These are phyloP conservation scores for Melanargia galathea DNA, from an alignment of 2,888 invertebrate genomes.

Conservation along the genomic window DNA sequence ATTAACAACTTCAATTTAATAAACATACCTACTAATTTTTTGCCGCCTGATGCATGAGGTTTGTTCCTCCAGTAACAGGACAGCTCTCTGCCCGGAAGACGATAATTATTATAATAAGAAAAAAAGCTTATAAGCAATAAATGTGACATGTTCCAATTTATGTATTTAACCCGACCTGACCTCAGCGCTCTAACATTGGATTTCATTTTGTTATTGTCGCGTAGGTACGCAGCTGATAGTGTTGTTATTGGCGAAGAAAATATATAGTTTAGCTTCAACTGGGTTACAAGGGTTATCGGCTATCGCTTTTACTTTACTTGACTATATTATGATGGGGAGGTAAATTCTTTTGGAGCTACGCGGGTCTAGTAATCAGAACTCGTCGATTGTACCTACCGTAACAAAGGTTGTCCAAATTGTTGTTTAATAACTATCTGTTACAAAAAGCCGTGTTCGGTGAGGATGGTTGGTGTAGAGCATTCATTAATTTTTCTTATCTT, in stretches of 20 bases:
- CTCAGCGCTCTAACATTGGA: conserved; percentile 39
- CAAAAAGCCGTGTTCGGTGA: no score
- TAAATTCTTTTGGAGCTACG: background rate
- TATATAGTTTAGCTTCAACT: conserved; percentile 23
- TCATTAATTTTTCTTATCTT: no score
- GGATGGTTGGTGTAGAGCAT: no score
- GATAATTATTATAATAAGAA: background rate
- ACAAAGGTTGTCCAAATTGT: no score
- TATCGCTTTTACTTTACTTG: conserved; percentile 11
- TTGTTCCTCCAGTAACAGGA: no score
- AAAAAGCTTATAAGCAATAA: conserved; percentile 6
- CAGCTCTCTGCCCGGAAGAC: background rate
- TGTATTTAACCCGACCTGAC: conserved; percentile 33
- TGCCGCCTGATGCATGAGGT: no score
- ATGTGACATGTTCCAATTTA: conserved; percentile 14
- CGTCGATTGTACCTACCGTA: background rate
- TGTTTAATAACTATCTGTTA: no score
- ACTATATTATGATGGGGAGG: conserved; percentile 9
- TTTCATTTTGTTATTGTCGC: conserved; percentile 47
- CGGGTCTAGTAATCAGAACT: background rate
- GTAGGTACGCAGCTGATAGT: conserved; percentile 39
- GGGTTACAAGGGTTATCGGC: conserved; percentile 18
- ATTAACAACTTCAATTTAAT: no score
- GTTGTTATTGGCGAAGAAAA: conserved; percentile 45
- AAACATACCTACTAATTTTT: no score